A percentile compares a stretch with the other conserved stretches of the same genome.
Conservation (phyloP, 2,113 vertebrate genomes). For the Melanerpes formicivorus region DNA sequence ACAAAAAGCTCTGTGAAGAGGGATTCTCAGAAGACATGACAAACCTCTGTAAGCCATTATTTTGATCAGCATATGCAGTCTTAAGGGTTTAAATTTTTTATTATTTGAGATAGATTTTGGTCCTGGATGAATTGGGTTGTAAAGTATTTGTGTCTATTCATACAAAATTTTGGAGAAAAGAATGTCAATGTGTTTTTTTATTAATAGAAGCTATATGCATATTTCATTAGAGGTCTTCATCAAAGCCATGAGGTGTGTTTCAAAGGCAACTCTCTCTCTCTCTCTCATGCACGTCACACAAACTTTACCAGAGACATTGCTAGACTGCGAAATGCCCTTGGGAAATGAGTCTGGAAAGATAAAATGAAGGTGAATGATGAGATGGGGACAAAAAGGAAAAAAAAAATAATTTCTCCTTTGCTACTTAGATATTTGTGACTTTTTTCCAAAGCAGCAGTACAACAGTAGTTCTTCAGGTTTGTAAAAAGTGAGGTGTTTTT, state of each 20-base stretch:
- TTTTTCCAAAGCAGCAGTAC: constrained; percentile 16
- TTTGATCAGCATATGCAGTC: not conserved
- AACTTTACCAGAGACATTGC: constrained; percentile 1
- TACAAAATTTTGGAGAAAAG: not conserved
- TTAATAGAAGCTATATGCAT: not conserved
- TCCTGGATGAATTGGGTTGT: not conserved
- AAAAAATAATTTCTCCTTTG: not conserved
- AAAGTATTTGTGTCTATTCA: not conserved
- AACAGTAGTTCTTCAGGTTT: not conserved
- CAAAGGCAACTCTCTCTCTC: constrained; percentile 17
- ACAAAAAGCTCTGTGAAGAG: not conserved
- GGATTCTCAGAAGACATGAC: not conserved
- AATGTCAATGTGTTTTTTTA: not conserved
- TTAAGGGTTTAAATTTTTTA: not conserved
- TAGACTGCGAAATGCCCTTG: not conserved
- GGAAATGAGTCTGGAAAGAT: not conserved
- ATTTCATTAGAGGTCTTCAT: not conserved
- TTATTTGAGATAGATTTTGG: not conserved
- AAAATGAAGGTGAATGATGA: constrained; percentile 15
- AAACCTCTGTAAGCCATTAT: not conserved
- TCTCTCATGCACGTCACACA: not conserved
- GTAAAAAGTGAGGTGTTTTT: not conserved
- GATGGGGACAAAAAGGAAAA: not conserved
- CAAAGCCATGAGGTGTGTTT: constrained; percentile 13
- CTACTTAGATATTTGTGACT: not conserved